phyloP scores from a whole-genome alignment of 2,113 vertebrate species.

The Daboia siamensis region DNA sequence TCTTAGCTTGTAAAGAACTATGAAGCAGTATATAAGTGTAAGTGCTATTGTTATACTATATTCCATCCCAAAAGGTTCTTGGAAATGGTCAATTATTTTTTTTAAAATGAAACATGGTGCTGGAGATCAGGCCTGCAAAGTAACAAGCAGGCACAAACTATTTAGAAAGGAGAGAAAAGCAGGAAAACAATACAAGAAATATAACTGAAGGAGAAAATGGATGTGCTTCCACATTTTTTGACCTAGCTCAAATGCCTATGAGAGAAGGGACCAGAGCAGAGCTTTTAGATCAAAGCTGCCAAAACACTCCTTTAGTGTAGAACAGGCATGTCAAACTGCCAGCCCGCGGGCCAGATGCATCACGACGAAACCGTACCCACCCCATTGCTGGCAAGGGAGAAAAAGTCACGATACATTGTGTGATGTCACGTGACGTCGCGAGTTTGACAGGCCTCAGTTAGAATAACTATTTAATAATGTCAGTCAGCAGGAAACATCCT shows the following conservation, averaged over 20 bases:
- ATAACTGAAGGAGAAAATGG: background rate
- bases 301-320: background rate
- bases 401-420: too few relatives aligned
- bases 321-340: too few relatives aligned
- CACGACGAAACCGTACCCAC: too few relatives aligned
- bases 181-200: background rate
- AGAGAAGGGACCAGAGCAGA: background rate
- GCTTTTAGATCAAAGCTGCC: slow-evolving; percentile 4
- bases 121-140: background rate
- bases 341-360: too few relatives aligned
- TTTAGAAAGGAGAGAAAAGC: background rate
- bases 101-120: background rate
- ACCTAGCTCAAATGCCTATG: background rate
- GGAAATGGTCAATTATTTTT: background rate
- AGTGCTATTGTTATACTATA: background rate
- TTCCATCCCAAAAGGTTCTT: background rate
- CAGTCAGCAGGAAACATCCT: background rate
- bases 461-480: background rate
- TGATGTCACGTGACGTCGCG: too few relatives aligned
- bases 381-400: too few relatives aligned
- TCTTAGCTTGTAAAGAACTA: background rate
- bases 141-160: background rate
- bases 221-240: background rate
- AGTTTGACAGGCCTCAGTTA: background rate
- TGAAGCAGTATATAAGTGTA: background rate